Percentiles rank a stretch among this genome's conserved stretches.
phyloP scores from a whole-genome alignment of 2,113 vertebrate genomes.

The Xiphophorus maculatus region DNA sequence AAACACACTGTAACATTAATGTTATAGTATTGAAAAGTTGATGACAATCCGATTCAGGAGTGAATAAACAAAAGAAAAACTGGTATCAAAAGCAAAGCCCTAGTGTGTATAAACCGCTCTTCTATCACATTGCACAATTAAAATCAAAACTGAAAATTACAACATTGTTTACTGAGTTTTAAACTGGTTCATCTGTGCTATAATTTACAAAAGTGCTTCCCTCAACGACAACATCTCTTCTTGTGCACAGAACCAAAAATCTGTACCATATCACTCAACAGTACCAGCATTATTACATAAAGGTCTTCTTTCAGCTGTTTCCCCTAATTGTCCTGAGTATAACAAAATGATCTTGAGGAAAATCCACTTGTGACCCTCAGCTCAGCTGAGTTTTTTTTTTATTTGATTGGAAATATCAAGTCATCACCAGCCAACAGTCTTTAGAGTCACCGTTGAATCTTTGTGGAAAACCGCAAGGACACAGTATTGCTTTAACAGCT shows the following conservation, averaged over 20 bases:
- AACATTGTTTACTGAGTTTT: conserved; percentile 50
- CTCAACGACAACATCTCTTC: conserved; percentile 26
- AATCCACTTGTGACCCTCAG: conserved; percentile 39
- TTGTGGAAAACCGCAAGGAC: conserved; percentile 44
- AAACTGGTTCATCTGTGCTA: conserved; percentile 58
- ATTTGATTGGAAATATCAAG: conserved; percentile 45
- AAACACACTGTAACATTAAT: conserved; percentile 51
- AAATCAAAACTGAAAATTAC: conserved; percentile 41
- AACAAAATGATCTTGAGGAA: conserved; percentile 58
- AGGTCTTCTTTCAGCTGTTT: conserved; percentile 40
- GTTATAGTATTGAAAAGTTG: conserved; percentile 30
- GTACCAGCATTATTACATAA: conserved; percentile 42
- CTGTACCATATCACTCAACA: conserved; percentile 27
- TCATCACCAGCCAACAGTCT: conserved; percentile 57
- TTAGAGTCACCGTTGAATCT: conserved; percentile 38
- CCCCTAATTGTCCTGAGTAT: conserved; percentile 70
- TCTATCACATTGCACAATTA: conserved; percentile 55
- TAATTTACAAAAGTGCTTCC: conserved; percentile 65
- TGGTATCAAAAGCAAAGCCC: conserved; percentile 45
- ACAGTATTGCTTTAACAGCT: conserved; percentile 75
- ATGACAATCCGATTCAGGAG: conserved; percentile 21
- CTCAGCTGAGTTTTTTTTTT: conserved; percentile 27
- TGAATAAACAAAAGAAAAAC: conserved; percentile 35
- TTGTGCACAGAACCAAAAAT: conserved; percentile 39
- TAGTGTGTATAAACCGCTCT: conserved; percentile 44